A percentile compares a stretch with the other conserved stretches of the same genome.
phyloP scores from a whole-genome alignment of 2,113 vertebrate genomes.

The Piprites chloris region DNA sequence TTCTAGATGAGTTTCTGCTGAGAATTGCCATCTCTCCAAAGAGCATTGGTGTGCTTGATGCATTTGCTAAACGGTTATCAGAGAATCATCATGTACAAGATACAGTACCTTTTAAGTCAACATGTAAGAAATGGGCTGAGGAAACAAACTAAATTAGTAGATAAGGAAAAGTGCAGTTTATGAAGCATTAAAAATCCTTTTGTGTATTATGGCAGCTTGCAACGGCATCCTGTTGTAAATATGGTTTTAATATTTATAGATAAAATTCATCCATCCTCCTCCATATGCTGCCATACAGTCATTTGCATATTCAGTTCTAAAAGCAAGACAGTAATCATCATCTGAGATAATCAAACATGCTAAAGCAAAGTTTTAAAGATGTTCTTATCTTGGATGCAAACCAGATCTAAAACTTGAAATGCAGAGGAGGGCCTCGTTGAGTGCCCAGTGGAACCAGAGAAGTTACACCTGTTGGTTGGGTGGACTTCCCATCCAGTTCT shows the following conservation, averaged over 20 bases:
- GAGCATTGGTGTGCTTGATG: background rate
- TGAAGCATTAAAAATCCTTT: conserved; percentile 31
- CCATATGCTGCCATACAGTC: background rate
- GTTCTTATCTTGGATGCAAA: background rate
- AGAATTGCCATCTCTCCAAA: background rate
- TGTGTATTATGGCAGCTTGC: background rate
- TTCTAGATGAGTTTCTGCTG: conserved; percentile 29
- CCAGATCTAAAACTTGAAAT: background rate
- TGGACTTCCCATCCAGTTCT: background rate
- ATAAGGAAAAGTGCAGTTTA: conserved; percentile 33
- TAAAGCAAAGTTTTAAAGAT: background rate
- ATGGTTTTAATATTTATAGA: conserved; percentile 28
- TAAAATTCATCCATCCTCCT: background rate
- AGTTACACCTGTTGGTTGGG: fast-evolving
- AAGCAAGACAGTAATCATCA: background rate
- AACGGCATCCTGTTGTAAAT: conserved; percentile 28
- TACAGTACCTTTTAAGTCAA: conserved; percentile 36
- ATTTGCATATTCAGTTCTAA: conserved; percentile 9
- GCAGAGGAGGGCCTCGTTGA: background rate
- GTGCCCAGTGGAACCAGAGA: background rate
- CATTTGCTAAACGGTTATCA: background rate
- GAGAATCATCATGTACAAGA: conserved; percentile 10
- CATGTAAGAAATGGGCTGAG: conserved; percentile 43
- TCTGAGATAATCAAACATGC: background rate
- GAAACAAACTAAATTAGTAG: conserved; percentile 54